phyloP scores from a whole-genome alignment of 2,888 invertebrate species.

The Diarsia mendica region DNA sequence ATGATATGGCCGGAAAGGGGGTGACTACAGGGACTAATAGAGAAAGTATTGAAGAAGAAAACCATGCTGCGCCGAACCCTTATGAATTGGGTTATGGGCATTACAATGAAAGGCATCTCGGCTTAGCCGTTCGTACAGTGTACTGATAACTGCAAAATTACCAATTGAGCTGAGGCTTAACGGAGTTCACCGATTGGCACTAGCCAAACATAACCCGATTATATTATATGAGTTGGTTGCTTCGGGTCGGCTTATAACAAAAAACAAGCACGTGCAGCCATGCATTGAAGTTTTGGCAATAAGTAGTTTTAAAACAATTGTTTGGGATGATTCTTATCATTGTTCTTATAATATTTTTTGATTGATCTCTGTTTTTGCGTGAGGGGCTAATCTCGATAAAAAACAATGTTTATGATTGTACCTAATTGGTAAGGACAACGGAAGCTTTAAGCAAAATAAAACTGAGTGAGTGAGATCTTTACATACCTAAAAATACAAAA shows the following conservation, averaged over 20 bases:
- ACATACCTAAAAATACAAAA: neutral
- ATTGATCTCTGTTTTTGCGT: constrained; percentile 6
- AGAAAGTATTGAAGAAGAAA: neutral
- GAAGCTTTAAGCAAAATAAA: neutral
- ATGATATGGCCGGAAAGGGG: neutral
- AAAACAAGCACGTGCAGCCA: constrained; percentile 40
- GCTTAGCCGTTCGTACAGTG: neutral
- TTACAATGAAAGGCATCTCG: neutral
- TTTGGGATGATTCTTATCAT: constrained; percentile 31
- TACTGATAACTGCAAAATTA: neutral
- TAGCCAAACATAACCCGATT: neutral
- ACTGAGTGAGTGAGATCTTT: neutral
- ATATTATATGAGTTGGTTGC: neutral
- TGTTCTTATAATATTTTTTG: constrained; percentile 14
- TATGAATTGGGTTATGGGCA: neutral
- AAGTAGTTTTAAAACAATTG: constrained; percentile 43
- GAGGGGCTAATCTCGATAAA: neutral
- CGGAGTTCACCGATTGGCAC: neutral
- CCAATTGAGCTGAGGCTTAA: neutral
- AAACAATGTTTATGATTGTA: neutral
- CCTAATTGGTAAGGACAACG: neutral
- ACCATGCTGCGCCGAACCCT: neutral
- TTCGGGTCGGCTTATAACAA: constrained; percentile 2
- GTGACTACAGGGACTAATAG: no score
- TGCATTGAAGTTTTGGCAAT: constrained; percentile 54